Base-by-base conservation (phyloP, 2,888 invertebrate genomes). In the Plagodis pulveraria region DNA sequence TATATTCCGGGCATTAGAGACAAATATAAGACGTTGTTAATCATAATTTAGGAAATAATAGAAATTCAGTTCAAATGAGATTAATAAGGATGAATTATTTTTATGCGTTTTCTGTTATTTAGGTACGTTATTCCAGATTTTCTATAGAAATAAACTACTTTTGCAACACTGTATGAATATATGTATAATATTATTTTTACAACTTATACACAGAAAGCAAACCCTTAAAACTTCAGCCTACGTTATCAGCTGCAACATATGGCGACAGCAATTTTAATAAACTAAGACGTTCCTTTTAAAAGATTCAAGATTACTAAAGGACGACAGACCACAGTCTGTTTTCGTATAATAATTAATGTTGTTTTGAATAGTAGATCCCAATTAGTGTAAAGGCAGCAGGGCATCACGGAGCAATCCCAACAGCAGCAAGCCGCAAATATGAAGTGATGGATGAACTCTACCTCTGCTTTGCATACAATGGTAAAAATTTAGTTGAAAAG, bases 401-500 rank as follows among this genome's bases (percentile, higher is more conserved):
- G 80, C 80, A 79, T 80, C 76, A 78, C 80, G 76, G 43, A 78
- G 73, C 76, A 73, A 73, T 77, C 74, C 74, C 72, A 74, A 73
- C 74, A 80, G 76, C 81, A 76, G 80, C 74, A 69, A 81, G 80
- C 81, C 81, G 89, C 85, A 81, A 91, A 91, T 91, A 91, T 91
- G 88, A 89, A 83, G 87, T 90, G 89, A 90, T 89, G 88, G 89
- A 90, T 89, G 86, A 85, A 84, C 81, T 80, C 83, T 77, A 76
- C 74, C 63, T 62, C 88, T 86, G 74, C 72, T 91, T 91, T 89
- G 81, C 91, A 91, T 91, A 91, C 91, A 91, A 91, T 91, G 89
- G 90, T 80, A 82, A 83, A 70, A 81, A 84, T 81, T 81, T 76
- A 74, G 76, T 72, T 74, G 84, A 86, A 83, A 83, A 81, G 76